Percentiles rank a stretch among this genome's conserved stretches.
Conservation (phyloP, 1,140 invertebrate genomes). For the Adelges cooleyi region DNA sequence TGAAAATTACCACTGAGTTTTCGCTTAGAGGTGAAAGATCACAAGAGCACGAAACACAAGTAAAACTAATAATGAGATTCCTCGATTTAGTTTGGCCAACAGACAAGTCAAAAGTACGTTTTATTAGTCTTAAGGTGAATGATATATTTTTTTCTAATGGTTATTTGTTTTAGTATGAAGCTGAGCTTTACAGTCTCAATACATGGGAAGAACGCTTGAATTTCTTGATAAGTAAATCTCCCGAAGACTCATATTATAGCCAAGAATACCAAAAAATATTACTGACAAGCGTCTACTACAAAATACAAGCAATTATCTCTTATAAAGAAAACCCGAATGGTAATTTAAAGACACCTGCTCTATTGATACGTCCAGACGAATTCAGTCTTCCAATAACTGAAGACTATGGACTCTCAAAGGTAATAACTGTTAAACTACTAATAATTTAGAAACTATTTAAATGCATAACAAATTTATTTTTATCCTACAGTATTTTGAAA, state of each 20-base stretch:
- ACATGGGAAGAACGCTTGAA: conserved; percentile 40
- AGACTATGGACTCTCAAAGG: conserved; percentile 51
- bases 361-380: conserved; percentile 50
- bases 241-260: conserved; percentile 30
- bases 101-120: conserved; percentile 30
- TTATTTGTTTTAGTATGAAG: conserved; percentile 35
- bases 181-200: conserved; percentile 38
- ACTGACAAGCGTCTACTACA: conserved; percentile 41
- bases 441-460: no score
- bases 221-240: conserved; percentile 30
- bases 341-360: conserved; percentile 45
- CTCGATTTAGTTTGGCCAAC: conserved; percentile 32
- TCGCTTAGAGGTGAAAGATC: conserved; percentile 19
- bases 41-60: conserved; percentile 30
- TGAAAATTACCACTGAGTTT: conserved; percentile 34
- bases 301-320: conserved; percentile 44
- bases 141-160: no score
- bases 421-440: no score
- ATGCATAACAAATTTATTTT: not conserved
- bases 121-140: not conserved
- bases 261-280: conserved; percentile 32
- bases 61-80: conserved; percentile 32
- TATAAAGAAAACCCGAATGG: conserved; percentile 39
- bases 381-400: conserved; percentile 42
- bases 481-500: conserved; percentile 35